Base-by-base conservation (phyloP, 1,140 invertebrate species). In the Macrotrachela quadricornifera region DNA sequence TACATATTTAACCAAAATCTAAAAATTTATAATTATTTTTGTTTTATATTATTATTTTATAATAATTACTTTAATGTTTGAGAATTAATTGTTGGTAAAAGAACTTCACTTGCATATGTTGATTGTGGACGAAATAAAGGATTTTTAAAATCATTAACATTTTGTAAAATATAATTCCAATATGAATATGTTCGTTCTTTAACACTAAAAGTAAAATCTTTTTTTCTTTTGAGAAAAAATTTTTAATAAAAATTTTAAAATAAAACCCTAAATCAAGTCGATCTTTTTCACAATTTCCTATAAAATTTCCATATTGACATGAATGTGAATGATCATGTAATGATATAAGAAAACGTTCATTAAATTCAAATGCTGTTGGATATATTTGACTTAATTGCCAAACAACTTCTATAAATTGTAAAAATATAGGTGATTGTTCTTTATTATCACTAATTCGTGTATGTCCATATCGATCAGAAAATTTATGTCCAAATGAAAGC, bases 401-500 rank as follows among this genome's bases (percentile, higher is more conserved):
- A 0, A 97, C 88, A 66, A 90, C 92, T 65, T 99, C 94, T 56
- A 97, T 80, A 69, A 96, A 99, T 66, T 99, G 47, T 10, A 17
- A 36, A 43, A 54, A 54, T 30, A 97, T 85, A 0, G 94, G 94
- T 0, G 92, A 96, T 39, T 92, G 75, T 68, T 99, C 91, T 4
- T 86, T 85, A 73, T 96, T 91, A 9, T 87, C 58, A 88, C 82
- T 63, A 95, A 88, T 70, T 96, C 90, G 4, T 55, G 15, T 14
- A 61, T 85, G 48, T 30, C 43, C 38, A 37, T 52, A 49, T 30
- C 56, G 42, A 38, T 51, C 18, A 67, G 88, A 83, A 73, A 97
- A 99, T 69, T 97, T 97, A 66, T 99, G 94, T 6, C 94, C 94
- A 73, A 96, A 97, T 49, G 85, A 87, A 0, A 96, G 74, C 94